These are phyloP conservation scores for Mamestra brassicae DNA, from an alignment of 2,888 invertebrate genomes.

Conservation along the genomic window DNA sequence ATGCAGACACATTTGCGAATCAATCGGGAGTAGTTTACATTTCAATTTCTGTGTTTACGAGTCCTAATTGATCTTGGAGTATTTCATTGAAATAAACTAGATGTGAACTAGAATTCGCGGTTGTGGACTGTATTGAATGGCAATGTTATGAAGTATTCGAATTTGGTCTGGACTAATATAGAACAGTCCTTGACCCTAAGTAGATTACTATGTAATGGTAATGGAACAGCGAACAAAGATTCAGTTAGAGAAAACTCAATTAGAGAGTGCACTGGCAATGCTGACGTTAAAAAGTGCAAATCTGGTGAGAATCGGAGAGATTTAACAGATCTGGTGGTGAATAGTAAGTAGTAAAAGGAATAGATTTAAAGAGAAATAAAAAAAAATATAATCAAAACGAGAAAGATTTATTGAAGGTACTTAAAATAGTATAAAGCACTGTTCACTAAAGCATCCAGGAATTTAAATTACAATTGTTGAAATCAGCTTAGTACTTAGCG, in stretches of 20 bases:
- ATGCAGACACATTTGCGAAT: constrained; percentile 55
- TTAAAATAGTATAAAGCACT: background rate
- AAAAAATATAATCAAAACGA: background rate
- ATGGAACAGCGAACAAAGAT: background rate
- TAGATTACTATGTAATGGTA: background rate
- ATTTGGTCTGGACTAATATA: background rate
- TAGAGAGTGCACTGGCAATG: background rate
- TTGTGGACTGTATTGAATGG: constrained; percentile 13
- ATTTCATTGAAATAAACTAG: constrained; percentile 59
- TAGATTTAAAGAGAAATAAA: background rate
- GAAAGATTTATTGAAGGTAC: background rate
- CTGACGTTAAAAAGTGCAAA: background rate
- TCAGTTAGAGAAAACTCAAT: background rate
- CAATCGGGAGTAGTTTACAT: constrained; percentile 62
- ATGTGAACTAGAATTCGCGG: constrained; percentile 22
- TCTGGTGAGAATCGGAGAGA: background rate
- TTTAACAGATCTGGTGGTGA: no score
- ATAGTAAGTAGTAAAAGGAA: background rate
- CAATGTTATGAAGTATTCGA: background rate
- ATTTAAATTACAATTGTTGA: constrained; percentile 44
- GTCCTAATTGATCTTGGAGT: constrained; percentile 62
- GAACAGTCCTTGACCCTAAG: background rate
- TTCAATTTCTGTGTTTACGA: constrained; percentile 65
- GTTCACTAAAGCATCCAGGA: constrained; percentile 9
- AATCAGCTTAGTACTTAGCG: constrained; percentile 49